A percentile compares a stretch with the other conserved stretches of the same genome.
These are phyloP conservation scores for Sminthopsis crassicaudata DNA, from an alignment of 2,113 vertebrate genomes.

Conservation along the genomic window DNA sequence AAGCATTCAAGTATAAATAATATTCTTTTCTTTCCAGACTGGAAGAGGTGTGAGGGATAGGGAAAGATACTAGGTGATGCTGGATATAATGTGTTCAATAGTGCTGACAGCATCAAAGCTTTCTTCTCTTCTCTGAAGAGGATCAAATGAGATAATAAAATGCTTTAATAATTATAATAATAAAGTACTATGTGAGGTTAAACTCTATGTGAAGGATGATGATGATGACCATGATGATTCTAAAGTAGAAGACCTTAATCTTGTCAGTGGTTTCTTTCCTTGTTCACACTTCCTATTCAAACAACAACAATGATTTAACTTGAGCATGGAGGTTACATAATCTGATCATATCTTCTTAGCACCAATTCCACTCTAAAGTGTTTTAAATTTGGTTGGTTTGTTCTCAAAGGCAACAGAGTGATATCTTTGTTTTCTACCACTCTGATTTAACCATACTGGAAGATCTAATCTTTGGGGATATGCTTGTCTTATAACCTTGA, in stretches of 20 bases:
- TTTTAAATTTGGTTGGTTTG: not conserved
- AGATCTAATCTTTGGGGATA: not conserved
- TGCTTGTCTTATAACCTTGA: not conserved
- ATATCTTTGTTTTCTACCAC: not conserved
- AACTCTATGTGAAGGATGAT: not conserved
- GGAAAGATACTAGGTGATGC: not conserved
- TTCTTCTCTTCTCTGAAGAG: not conserved
- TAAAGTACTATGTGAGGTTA: not conserved
- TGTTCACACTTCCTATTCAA: not conserved
- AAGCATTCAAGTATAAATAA: not conserved
- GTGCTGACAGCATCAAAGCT: not conserved
- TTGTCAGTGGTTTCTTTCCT: not conserved
- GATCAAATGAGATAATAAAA: not conserved
- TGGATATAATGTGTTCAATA: not conserved
- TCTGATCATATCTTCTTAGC: not conserved
- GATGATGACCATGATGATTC: not conserved
- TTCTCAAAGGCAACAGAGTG: not conserved
- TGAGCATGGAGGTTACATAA: not conserved
- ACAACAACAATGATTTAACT: too few relatives aligned
- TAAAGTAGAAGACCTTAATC: not conserved
- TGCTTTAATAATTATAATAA: too few relatives aligned
- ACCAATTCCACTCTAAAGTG: not conserved
- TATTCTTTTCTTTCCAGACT: not conserved
- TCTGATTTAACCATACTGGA: not conserved
- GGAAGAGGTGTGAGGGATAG: not conserved